Conservation (phyloP, 2,113 vertebrate species). For the Aplodontia rufa region DNA sequence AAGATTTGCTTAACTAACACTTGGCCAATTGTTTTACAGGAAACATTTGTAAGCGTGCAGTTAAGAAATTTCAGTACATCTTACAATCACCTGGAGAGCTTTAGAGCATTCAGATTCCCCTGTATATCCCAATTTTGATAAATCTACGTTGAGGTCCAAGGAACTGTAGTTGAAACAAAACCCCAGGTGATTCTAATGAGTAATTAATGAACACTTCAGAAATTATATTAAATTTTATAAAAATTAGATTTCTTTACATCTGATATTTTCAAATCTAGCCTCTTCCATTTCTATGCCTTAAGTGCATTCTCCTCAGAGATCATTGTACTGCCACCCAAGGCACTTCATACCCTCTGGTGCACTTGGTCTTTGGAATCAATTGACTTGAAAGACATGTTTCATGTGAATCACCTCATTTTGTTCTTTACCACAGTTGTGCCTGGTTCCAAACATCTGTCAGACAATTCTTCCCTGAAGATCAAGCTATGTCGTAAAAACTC, state of each 20-base stretch:
- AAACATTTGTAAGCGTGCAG: neutral
- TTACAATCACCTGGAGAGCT: neutral
- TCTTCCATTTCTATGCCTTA: neutral
- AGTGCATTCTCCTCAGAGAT: neutral
- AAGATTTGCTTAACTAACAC: neutral
- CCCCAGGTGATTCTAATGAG: neutral
- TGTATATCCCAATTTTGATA: neutral
- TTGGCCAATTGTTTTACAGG: neutral
- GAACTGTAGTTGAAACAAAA: slow-evolving; percentile 33
- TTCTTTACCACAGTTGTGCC: slow-evolving; percentile 2
- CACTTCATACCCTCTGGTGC: neutral
- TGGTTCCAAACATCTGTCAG: slow-evolving; percentile 25
- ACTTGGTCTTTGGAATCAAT: neutral
- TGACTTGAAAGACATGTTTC: slow-evolving; percentile 5
- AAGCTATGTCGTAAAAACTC: neutral
- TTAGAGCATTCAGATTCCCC: neutral
- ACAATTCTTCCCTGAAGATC: neutral
- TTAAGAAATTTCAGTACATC: neutral
- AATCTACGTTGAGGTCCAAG: neutral
- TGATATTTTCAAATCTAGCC: neutral
- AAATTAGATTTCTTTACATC: neutral
- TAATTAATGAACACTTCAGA: neutral
- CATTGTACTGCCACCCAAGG: neutral
- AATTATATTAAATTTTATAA: neutral
- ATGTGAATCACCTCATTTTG: neutral